Conservation (phyloP, 1,140 invertebrate genomes). For the Hermatobates lingyangjiaoensis region DNA sequence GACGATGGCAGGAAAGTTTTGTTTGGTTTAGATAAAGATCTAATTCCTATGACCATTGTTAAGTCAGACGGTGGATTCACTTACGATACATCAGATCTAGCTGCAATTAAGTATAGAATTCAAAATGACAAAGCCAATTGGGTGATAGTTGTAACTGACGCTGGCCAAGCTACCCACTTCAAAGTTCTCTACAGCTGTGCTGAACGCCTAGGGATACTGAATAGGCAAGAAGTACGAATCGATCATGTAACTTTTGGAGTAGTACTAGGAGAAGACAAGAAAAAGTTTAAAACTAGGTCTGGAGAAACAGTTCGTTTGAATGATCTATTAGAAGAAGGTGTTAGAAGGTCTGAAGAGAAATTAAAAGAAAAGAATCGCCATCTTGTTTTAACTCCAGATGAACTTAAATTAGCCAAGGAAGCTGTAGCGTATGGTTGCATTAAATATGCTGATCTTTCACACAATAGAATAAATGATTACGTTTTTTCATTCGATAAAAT, state of each 20-base stretch:
- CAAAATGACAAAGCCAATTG: slow-evolving; percentile 76
- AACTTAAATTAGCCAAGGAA: slow-evolving; percentile 68
- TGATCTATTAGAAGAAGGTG: slow-evolving; percentile 87
- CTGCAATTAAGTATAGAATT: slow-evolving; percentile 71
- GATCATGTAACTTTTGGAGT: slow-evolving; percentile 94
- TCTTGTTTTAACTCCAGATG: slow-evolving; percentile 61
- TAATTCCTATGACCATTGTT: slow-evolving; percentile 79
- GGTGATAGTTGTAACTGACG: slow-evolving; percentile 90
- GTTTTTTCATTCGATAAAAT: slow-evolving; percentile 99
- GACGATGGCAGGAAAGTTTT: slow-evolving; percentile 90
- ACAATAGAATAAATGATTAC: slow-evolving; percentile 88
- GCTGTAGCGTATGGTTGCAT: slow-evolving; percentile 95
- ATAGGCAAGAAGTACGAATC: slow-evolving; percentile 39
- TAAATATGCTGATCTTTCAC: slow-evolving; percentile 92
- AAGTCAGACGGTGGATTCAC: slow-evolving; percentile 98
- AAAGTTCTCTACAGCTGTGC: slow-evolving; percentile 52
- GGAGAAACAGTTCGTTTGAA: slow-evolving; percentile 83
- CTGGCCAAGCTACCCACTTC: slow-evolving; percentile 81
- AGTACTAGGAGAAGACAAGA: slow-evolving; percentile 94
- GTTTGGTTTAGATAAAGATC: slow-evolving; percentile 44
- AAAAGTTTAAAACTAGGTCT: slow-evolving; percentile 97
- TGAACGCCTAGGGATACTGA: slow-evolving; percentile 45
- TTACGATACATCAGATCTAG: slow-evolving; percentile 97
- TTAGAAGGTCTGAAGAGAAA: slow-evolving; percentile 66
- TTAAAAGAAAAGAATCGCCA: slow-evolving; percentile 80